Evolutionary conservation across 2,113 vertebrate species (phyloP), one percentile per base, ranked within the genome.

Genomic region (Melanocharis versteri): DNA sequence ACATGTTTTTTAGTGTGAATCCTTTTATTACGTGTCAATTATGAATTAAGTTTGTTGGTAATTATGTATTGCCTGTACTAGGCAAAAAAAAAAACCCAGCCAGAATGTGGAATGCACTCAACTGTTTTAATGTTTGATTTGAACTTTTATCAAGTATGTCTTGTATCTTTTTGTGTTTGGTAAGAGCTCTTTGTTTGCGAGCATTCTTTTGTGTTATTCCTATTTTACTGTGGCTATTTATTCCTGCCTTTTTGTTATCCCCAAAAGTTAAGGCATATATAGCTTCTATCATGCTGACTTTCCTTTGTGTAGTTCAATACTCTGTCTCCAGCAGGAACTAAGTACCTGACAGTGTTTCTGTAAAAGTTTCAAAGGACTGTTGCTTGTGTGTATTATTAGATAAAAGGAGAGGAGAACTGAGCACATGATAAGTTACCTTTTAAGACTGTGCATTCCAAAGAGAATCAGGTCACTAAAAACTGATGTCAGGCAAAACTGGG

Each of bases 401-500:
- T 91, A 75, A 90, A 90, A 89, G 62, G 45, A 56, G 31, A 78
- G 44, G 16, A 91, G 87, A 87, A 57, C 28, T 69, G 37, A 91
- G 87, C 77, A 65, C 40, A 28, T 57, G 48, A 10, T 89, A 89
- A 66, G 56, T 92, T 90, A 39, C 39, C 22, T 73, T 87, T 70
- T 95, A 80, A 37, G 9, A 73, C 11, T 30, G 8, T 53, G 37
- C 75, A 68, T 92, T 90, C 71, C 17, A 27, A 53, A 89, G 82
- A 93, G 75, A 97, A 94, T 92, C 68, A 88, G 89, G 80, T 87
- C 89, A 95, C 71, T 83, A 58, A 90, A 93, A 90, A 39, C 62
- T 47, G 58, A 72, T 96, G 75, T 77, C 76, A 85, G 66, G 33
- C 30, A 92, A 84, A 95, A 37, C 40, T 1, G 0, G 10, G 1